Base-by-base conservation (phyloP, 2,113 vertebrate species). In the Psettodes erumei region DNA sequence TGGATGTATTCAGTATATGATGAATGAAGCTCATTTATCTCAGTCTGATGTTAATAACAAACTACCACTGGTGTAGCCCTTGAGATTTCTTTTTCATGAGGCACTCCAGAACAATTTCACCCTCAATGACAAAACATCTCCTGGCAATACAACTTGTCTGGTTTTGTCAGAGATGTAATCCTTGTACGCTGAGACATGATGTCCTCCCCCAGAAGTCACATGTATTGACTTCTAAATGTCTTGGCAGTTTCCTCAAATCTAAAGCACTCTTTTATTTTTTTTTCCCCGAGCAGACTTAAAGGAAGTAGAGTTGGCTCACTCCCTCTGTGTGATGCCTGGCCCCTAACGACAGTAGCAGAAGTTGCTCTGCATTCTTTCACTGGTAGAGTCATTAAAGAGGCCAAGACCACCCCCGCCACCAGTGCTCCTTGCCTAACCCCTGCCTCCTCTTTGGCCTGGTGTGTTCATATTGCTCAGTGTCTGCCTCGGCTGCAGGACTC, bases 281-380 rank as follows among this genome's bases (percentile, higher is more conserved):
- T 6, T 23, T 37, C 16, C 27, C 54, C 53, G 63, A 62, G 59
- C 6, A 54, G 19, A 74, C 43, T 23, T 33, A 71, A 38, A 82
- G 83, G 78, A 92, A 89, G 81, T 60, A 27, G 68, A 35, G 42
- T 38, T 23, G 9, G 2, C 32, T 56, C 32, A 81, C 71, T 74
- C 81, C 81, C 79, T 85, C 59, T 73, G 42, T 48, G 62, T 64
- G 68, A 70, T 76, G 53, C 38, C 2, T 83, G 91, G 86, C 89
- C 90, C 91, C 84, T 94, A 93, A 94, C 81, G 91, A 91, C 74
- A 87, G 77, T 71, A 93, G 71, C 94, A 94, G 94, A 93, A 83
- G 84, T 68, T 76, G 40, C 58, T 86, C 68, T 87, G 82, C 93
- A 93, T 93, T 87, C 83, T 91, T 93, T 82, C 53, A 76, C 93